Evolutionary conservation across 2,797 vertebrate species (phyloP), one percentile per base, ranked within the genome.

Genomic region (Distichodus sexfasciatus): DNA sequence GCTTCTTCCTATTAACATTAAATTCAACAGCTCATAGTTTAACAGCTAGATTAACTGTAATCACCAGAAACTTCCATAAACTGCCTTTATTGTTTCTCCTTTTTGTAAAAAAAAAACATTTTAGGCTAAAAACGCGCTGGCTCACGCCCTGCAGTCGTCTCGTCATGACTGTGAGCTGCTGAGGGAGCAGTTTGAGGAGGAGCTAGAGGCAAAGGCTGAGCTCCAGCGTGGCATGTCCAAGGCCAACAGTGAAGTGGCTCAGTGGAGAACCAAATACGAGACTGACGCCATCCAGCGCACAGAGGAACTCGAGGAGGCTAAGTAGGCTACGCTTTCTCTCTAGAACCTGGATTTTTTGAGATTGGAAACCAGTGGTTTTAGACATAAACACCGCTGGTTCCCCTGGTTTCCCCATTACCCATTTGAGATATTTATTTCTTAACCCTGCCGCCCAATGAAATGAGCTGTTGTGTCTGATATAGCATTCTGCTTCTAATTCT

Each of bases 181-280:
- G 63, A 82, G 93, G 57, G 92, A 93, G 77, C 93, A 93, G 75
- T 93, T 83, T 17, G 91, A 94, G 72, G 92, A 94, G 72, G 91
- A 94, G 75, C 90, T 80, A 4, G 93, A 94, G 76, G 91, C 92
- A 68, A 94, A 93, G 74, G 86, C 88, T 0, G 92, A 93, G 79
- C 83, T 93, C 6, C 92, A 93, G 82, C 88, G 91, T 1, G 80
- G 84, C 57, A 83, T 92, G 78, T 93, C 92, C 79, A 93, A 93
- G 82, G 91, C 92, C 81, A 94, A 94, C 85, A 86, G 87, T 0
- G 92, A 94, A 79, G 92, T 94, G 81, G 91, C 92, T 72, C 91
- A 92, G 79, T 94, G 92, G 92, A 92, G 92, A 79, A 82, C 83
- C 41, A 94, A 92, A 76, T 93, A 92, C 7, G 92, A 93, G 81